phyloP scores from a whole-genome alignment of 1,140 invertebrate genomes.

The Conus betulinus region DNA sequence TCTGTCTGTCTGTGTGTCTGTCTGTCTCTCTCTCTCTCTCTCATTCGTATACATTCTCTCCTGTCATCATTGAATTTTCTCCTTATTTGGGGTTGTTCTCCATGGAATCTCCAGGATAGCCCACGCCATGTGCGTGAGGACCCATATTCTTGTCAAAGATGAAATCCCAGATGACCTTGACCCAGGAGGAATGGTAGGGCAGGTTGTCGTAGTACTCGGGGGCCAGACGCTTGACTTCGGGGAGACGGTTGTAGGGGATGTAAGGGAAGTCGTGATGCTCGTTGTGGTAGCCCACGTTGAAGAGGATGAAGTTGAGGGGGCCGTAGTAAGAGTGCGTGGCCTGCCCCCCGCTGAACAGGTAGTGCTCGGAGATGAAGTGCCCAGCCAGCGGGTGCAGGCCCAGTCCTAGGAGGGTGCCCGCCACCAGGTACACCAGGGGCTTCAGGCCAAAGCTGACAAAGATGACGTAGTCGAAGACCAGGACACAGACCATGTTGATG shows the following conservation, averaged over 20 bases:
- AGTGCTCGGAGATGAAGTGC: conserved; percentile 99
- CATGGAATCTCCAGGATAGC: conserved; percentile 45
- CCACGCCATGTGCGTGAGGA: conserved; percentile 68
- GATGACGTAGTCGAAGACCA: conserved; percentile 88
- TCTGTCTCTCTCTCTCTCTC: background rate
- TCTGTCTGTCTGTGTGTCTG: background rate
- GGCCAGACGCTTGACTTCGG: conserved; percentile 86
- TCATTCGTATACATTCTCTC: background rate
- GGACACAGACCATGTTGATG: conserved; percentile 90
- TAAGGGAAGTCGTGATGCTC: conserved; percentile 77
- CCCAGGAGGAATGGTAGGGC: conserved; percentile 95
- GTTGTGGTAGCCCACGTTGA: conserved; percentile 91
- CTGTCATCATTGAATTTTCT: conserved; percentile 24
- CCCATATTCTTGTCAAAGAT: conserved; percentile 70
- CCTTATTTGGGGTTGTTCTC: conserved; percentile 31
- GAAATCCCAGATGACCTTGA: conserved; percentile 78
- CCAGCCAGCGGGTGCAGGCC: conserved; percentile 98
- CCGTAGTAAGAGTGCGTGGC: conserved; percentile 99
- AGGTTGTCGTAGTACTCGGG: conserved; percentile 96
- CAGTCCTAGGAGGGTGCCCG: conserved; percentile 93
- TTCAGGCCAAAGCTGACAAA: conserved; percentile 87
- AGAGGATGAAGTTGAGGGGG: conserved; percentile 95
- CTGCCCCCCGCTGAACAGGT: conserved; percentile 96
- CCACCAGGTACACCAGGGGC: conserved; percentile 88
- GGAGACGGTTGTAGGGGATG: conserved; percentile 69